Percentiles rank a stretch among this genome's conserved stretches.
Evolutionary conservation across 2,113 vertebrate genomes (phyloP).

Genomic region (Mesitornis unicolor): DNA sequence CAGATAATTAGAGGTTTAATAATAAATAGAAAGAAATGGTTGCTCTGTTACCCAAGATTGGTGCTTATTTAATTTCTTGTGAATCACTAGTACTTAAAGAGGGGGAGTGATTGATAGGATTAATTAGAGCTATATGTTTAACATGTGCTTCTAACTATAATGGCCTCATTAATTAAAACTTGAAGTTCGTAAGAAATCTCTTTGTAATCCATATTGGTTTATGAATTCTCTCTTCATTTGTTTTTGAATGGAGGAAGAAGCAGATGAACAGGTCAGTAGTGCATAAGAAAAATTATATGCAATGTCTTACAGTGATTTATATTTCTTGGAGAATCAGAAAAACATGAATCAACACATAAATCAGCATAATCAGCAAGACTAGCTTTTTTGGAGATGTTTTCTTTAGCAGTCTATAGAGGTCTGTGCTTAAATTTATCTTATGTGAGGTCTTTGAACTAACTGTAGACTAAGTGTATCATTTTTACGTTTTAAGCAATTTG

Average conservation of each 20-base stretch:
- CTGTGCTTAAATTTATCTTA: not conserved
- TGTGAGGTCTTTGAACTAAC: not conserved
- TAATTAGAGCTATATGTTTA: constrained; percentile 32
- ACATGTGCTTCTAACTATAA: not conserved
- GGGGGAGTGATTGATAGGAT: not conserved
- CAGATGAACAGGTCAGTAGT: not conserved
- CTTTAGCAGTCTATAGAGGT: not conserved
- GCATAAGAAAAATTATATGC: not conserved
- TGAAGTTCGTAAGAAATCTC: not conserved
- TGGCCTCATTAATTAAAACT: constrained; percentile 19
- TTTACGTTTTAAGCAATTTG: not conserved
- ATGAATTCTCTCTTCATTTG: not conserved
- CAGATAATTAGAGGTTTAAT: not conserved
- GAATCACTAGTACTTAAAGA: not conserved
- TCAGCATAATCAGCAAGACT: not conserved
- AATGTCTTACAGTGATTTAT: not conserved
- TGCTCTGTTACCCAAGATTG: not conserved
- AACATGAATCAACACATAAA: not conserved
- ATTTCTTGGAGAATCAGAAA: not conserved
- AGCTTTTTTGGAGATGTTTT: not conserved
- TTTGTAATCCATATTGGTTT: not conserved
- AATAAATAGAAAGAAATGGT: not conserved
- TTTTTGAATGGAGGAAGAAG: not conserved
- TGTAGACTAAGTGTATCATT: not conserved
- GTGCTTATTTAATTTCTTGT: not conserved